A percentile compares a stretch with the other conserved stretches of the same genome.
Evolutionary conservation across 2,113 vertebrate species (phyloP).

Genomic region (Ceuthmochares aereus): DNA sequence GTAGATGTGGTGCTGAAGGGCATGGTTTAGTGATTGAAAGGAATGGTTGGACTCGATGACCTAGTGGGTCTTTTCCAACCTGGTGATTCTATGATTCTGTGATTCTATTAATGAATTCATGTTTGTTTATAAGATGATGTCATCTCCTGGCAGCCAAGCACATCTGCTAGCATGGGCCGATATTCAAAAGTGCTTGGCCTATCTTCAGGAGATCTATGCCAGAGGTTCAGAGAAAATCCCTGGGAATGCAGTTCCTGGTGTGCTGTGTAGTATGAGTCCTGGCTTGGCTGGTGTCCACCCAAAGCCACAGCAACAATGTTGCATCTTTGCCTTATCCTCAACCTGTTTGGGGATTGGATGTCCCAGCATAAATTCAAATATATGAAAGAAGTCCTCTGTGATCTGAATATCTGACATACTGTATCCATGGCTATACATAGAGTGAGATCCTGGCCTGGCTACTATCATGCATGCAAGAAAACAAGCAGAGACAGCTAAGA

Average conservation of each 20-base stretch:
- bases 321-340: not conserved
- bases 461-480: too few species aligned
- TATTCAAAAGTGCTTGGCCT: not conserved
- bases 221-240: not conserved
- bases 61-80: too few species aligned
- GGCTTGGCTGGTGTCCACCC: not conserved
- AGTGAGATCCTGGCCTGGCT: too few species aligned
- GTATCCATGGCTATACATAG: too few species aligned
- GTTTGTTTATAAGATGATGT: not conserved
- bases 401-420: too few species aligned
- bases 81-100: too few species aligned
- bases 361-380: not conserved
- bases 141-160: not conserved
- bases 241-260: not conserved
- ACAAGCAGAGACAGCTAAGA: too few species aligned
- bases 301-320: not conserved
- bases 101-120: accelerated
- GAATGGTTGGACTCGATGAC: too few species aligned
- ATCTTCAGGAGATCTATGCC: not conserved
- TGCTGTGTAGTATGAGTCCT: not conserved
- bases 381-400: not conserved
- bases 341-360: not conserved
- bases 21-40: too few species aligned
- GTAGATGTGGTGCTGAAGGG: too few species aligned
- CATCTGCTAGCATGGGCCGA: not conserved